These are phyloP conservation scores for Chymomyza amoena DNA, from an alignment of 2,888 invertebrate species.

Conservation along the genomic window DNA sequence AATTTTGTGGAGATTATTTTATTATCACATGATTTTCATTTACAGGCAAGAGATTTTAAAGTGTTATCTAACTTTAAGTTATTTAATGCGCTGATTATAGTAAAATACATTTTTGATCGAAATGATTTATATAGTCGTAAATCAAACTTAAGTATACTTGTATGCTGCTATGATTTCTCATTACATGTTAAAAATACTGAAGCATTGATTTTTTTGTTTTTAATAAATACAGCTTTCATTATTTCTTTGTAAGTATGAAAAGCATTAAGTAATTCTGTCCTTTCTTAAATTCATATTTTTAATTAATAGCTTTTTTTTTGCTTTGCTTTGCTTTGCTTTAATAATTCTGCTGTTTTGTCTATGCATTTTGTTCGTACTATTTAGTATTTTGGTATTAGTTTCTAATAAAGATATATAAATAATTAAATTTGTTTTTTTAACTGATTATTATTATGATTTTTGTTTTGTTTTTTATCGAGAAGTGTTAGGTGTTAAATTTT, in stretches of 20 bases:
- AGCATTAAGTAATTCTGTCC: slow-evolving; percentile 72
- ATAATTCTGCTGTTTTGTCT: slow-evolving; percentile 21
- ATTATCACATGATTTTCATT: slow-evolving; percentile 78
- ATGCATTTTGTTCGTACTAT: slow-evolving; percentile 35
- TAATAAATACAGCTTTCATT: slow-evolving; percentile 16
- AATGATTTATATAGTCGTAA: slow-evolving; percentile 15
- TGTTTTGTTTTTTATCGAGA: slow-evolving; percentile 5
- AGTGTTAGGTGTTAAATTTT: slow-evolving; percentile 7
- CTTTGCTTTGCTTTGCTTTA: neutral
- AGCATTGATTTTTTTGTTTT: slow-evolving; percentile 52
- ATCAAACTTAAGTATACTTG: slow-evolving; percentile 39
- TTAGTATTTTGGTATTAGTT: slow-evolving; percentile 70
- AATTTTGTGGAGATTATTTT: slow-evolving; percentile 72
- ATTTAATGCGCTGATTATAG: slow-evolving; percentile 37
- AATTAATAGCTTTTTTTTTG: slow-evolving; percentile 49
- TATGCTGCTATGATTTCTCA: slow-evolving; percentile 42
- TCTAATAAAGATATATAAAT: slow-evolving; percentile 54
- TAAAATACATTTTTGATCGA: slow-evolving; percentile 24
- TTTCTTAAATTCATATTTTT: slow-evolving; percentile 55
- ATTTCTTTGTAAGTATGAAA: slow-evolving; percentile 46
- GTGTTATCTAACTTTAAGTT: slow-evolving; percentile 59
- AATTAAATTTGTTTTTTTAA: slow-evolving; percentile 28
- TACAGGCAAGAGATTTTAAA: slow-evolving; percentile 77
- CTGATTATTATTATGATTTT: slow-evolving; percentile 2
- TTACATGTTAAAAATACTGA: slow-evolving; percentile 73